Percentiles rank a stretch among this genome's conserved stretches.
These are phyloP conservation scores for Gopherus flavomarginatus DNA, from an alignment of 2,113 vertebrate genomes.

Conservation along the genomic window DNA sequence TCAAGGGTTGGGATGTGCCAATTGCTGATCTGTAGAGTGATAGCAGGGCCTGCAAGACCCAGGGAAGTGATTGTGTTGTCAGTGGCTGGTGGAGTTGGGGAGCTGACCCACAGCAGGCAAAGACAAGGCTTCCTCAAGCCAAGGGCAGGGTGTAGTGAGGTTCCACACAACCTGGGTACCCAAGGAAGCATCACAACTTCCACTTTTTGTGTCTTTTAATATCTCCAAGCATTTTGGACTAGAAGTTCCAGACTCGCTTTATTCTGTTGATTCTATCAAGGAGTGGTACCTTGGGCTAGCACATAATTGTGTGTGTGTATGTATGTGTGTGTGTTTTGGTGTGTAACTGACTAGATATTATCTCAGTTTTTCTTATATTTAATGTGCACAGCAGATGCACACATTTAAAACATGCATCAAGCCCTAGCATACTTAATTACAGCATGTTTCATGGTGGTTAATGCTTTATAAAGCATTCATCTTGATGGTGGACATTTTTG, in stretches of 20 bases:
- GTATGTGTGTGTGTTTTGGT: too few relatives aligned
- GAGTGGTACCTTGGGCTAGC: not conserved
- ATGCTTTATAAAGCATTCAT: not conserved
- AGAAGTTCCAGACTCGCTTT: not conserved
- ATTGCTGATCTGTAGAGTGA: too few relatives aligned
- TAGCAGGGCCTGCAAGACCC: too few relatives aligned
- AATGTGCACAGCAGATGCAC: not conserved
- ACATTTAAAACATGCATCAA: not conserved
- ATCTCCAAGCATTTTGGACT: fast-evolving
- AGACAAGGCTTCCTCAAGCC: too few relatives aligned
- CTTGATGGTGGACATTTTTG: not conserved
- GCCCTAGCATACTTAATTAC: not conserved
- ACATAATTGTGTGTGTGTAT: too few relatives aligned
- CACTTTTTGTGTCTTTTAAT: not conserved
- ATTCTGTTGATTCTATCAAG: not conserved
- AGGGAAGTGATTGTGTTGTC: too few relatives aligned
- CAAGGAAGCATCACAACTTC: not conserved
- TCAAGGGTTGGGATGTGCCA: too few relatives aligned
- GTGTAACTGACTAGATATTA: too few relatives aligned
- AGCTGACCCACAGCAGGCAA: too few relatives aligned
- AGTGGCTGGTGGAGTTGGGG: too few relatives aligned
- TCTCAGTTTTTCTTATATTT: not conserved
- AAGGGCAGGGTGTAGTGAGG: too few relatives aligned
- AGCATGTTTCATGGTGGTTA: not conserved
- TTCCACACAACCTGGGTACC: too few relatives aligned